phyloP scores from a whole-genome alignment of 2,888 invertebrate genomes.

The Smittia aterrima region DNA sequence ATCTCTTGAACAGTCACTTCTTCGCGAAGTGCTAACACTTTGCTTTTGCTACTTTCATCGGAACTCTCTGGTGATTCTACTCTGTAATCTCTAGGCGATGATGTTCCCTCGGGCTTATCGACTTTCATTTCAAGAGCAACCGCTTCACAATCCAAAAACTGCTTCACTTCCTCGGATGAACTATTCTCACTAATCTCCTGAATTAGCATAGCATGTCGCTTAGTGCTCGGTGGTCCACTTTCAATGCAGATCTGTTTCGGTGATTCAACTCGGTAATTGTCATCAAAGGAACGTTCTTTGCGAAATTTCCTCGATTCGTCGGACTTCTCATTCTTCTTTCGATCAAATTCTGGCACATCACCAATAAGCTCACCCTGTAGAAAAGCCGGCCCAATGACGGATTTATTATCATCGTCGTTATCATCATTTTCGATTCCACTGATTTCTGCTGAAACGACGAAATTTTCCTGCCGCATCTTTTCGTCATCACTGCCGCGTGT shows the following conservation, averaged over 20 bases:
- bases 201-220: conserved; percentile 38
- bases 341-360: conserved; percentile 26
- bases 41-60: conserved; percentile 38
- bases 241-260: conserved; percentile 45
- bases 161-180: conserved; percentile 44
- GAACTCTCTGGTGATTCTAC: conserved; percentile 44
- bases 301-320: background rate
- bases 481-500: background rate
- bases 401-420: background rate
- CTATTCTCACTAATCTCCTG: conserved; percentile 52
- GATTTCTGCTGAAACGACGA: background rate
- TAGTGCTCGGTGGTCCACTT: conserved; percentile 37
- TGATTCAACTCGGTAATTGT: conserved; percentile 51
- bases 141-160: conserved; percentile 27
- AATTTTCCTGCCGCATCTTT: too few species aligned
- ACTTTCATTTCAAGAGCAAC: conserved; percentile 27
- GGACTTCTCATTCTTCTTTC: conserved; percentile 15
- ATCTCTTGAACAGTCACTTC: conserved; percentile 50
- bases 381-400: background rate
- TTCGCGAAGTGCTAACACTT: conserved; percentile 43
- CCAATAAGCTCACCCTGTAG: background rate
- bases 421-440: background rate
- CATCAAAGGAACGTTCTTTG: conserved; percentile 39
- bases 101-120: background rate
- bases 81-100: conserved; percentile 39